Evolutionary conservation across 2,113 vertebrate genomes (phyloP).

Genomic region (Thalassarche chlororhynchos): DNA sequence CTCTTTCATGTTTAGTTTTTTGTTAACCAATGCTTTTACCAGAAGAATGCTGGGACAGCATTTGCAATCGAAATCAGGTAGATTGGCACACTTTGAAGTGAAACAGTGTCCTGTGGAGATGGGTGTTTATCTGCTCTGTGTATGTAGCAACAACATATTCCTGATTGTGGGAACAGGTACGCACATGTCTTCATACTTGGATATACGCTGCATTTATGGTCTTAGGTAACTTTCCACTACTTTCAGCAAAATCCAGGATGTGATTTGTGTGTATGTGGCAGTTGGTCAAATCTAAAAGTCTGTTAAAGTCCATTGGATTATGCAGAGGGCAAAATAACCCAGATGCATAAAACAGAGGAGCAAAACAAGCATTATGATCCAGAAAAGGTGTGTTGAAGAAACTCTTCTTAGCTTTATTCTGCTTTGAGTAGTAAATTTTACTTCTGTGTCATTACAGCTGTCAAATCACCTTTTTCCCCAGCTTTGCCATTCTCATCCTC

Average conservation of each 20-base stretch:
- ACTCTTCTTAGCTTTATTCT: slow-evolving; percentile 62
- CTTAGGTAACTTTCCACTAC: background rate
- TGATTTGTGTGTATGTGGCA: background rate
- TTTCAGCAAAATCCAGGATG: background rate
- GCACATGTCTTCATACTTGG: background rate
- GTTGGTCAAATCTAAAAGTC: slow-evolving; percentile 4
- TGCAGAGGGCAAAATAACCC: background rate
- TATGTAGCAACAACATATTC: background rate
- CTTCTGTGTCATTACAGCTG: background rate
- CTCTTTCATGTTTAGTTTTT: background rate
- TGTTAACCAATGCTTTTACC: background rate
- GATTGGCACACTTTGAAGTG: background rate
- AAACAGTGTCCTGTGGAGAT: background rate
- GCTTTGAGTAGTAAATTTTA: slow-evolving; percentile 7
- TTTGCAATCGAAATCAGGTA: background rate
- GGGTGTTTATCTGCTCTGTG: background rate
- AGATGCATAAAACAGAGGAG: background rate
- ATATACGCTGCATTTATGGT: background rate
- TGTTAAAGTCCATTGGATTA: background rate
- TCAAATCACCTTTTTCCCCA: slow-evolving; percentile 84
- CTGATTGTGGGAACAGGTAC: background rate
- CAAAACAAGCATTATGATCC: slow-evolving; percentile 44
- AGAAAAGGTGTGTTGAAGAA: slow-evolving; percentile 30
- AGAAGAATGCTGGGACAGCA: background rate
- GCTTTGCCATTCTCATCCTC: slow-evolving; percentile 85